Conservation (phyloP, 2,113 vertebrate genomes). For the Varanus komodoensis region DNA sequence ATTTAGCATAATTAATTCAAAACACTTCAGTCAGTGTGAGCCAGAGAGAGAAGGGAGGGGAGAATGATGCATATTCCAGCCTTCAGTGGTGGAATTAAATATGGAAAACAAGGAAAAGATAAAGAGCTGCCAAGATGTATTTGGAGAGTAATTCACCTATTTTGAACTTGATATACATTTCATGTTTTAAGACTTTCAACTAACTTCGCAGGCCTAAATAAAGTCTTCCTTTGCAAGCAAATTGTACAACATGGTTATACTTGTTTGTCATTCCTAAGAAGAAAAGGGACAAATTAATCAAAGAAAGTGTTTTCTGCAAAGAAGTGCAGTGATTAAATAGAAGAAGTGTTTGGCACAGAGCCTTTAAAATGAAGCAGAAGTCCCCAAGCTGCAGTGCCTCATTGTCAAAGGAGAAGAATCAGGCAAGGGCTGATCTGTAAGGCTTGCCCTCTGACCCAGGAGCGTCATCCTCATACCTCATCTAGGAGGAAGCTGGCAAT, state of each 20-base stretch:
- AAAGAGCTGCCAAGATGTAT: conserved; percentile 63
- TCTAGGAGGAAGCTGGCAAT: neutral
- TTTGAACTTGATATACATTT: conserved; percentile 71
- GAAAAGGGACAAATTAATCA: conserved; percentile 68
- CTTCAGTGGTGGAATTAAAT: conserved; percentile 75
- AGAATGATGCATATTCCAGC: conserved; percentile 66
- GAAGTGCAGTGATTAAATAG: conserved; percentile 67
- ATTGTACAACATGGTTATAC: conserved; percentile 67
- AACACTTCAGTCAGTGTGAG: conserved; percentile 75
- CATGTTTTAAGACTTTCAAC: conserved; percentile 69
- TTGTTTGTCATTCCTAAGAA: conserved; percentile 64
- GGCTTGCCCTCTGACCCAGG: neutral
- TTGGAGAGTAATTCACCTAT: conserved; percentile 63
- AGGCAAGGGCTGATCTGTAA: conserved; percentile 5
- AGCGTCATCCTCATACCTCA: neutral
- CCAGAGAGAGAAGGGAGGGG: conserved; percentile 66
- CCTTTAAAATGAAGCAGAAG: conserved; percentile 45
- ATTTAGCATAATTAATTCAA: conserved; percentile 83
- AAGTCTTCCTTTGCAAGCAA: conserved; percentile 66
- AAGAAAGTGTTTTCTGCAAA: conserved; percentile 55
- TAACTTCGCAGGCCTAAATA: conserved; percentile 70
- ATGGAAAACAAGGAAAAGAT: conserved; percentile 72
- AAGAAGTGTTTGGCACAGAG: conserved; percentile 55
- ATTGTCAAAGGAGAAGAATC: neutral
- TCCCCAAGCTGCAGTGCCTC: neutral